phyloP scores from a whole-genome alignment of 2,113 vertebrate genomes.

The Verasper variegatus region DNA sequence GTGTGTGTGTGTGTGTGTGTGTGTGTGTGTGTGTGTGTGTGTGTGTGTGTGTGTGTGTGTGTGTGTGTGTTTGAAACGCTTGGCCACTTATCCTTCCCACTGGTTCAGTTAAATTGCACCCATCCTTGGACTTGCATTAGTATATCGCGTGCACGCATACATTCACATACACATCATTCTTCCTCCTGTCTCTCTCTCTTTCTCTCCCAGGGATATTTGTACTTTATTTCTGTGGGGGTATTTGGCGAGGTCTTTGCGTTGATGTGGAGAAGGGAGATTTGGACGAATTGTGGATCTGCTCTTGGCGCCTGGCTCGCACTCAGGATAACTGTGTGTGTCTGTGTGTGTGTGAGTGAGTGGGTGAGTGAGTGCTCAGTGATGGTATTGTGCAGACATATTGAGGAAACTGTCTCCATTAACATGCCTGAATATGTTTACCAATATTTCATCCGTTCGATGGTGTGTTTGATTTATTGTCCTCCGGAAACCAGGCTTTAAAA shows the following conservation, averaged over 20 bases:
- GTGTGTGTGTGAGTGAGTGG: constrained; percentile 10
- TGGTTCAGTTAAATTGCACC: constrained; percentile 64
- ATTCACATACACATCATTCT: constrained; percentile 43
- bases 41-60: constrained; percentile 37
- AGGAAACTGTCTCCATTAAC: constrained; percentile 40
- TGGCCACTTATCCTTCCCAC: constrained; percentile 53
- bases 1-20: constrained; percentile 22
- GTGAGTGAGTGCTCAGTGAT: constrained; percentile 24
- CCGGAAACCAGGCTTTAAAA: constrained; percentile 23
- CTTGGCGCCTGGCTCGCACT: constrained; percentile 58
- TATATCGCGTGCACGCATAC: constrained; percentile 32
- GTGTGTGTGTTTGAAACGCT: constrained; percentile 23
- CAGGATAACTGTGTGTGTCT: constrained; percentile 41
- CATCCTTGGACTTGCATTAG: constrained; percentile 56
- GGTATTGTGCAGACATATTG: constrained; percentile 28
- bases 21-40: constrained; percentile 38
- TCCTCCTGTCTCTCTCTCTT: constrained; percentile 42
- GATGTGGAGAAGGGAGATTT: constrained; percentile 65
- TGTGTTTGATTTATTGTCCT: constrained; percentile 36
- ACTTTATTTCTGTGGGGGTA: constrained; percentile 59
- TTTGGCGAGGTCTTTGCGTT: constrained; percentile 47
- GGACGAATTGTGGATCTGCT: constrained; percentile 49
- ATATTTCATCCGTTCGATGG: constrained; percentile 28
- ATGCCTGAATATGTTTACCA: constrained; percentile 36
- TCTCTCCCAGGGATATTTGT: constrained; percentile 56